These are phyloP conservation scores for Strigops habroptila DNA, from an alignment of 2,113 vertebrate genomes.

Conservation along the genomic window DNA sequence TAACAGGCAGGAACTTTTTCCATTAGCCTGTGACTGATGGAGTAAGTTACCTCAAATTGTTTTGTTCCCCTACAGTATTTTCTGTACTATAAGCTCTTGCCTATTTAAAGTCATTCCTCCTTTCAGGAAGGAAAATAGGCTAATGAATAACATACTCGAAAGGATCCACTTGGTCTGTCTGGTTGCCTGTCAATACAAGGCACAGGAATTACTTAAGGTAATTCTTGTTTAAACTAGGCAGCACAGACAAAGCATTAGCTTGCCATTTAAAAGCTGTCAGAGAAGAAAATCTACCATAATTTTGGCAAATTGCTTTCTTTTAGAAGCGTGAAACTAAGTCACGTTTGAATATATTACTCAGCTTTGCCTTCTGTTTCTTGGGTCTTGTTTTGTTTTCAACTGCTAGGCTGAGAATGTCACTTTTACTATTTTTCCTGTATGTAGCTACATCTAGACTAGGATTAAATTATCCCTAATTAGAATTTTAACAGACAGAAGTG, in stretches of 20 bases:
- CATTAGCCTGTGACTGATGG: not conserved
- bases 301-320: not conserved
- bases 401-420: not conserved
- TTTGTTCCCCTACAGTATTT: not conserved
- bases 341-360: not conserved
- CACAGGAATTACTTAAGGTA: not conserved
- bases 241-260: not conserved
- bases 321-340: not conserved
- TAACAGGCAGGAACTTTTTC: not conserved
- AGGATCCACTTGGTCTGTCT: not conserved
- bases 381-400: not conserved
- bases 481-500: not conserved
- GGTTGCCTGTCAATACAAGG: not conserved
- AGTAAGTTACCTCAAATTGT: not conserved
- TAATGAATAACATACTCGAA: not conserved
- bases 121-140: not conserved
- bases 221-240: not conserved
- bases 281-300: not conserved
- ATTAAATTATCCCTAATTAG: not conserved
- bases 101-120: not conserved
- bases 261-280: not conserved
- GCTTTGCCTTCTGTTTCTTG: not conserved
- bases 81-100: not conserved
- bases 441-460: not conserved
- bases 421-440: not conserved